Conservation (phyloP, 37 sponge, comb jelly and placozoan genomes). For the Cliona cf. orientalis region DNA sequence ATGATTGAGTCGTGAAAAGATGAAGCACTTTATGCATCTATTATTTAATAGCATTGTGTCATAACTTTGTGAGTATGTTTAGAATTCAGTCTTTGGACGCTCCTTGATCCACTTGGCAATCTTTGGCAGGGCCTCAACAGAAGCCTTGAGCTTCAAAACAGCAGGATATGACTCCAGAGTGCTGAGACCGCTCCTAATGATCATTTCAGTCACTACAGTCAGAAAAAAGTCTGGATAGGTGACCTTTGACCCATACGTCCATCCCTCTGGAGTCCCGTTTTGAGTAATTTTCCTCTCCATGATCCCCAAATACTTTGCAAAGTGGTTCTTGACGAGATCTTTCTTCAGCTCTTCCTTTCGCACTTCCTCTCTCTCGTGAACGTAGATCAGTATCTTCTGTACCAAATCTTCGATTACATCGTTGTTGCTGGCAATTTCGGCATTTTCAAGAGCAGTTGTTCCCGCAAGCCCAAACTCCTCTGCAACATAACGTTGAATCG, state of each 20-base stretch:
- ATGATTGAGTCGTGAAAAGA: too few species aligned
- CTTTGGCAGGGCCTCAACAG: slow-evolving; percentile 43
- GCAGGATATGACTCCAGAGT: slow-evolving; percentile 30
- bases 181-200: not conserved
- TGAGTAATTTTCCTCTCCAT: slow-evolving; percentile 21
- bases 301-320: slow-evolving; percentile 23
- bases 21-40: too few species aligned
- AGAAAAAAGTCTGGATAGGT: slow-evolving; percentile 46
- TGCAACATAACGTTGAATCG: slow-evolving; percentile 48
- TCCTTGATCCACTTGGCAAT: slow-evolving; percentile 68
- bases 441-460: slow-evolving; percentile 30
- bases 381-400: not conserved
- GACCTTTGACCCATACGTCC: slow-evolving; percentile 33
- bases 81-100: slow-evolving; percentile 47
- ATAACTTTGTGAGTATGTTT: too few species aligned
- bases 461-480: slow-evolving; percentile 49
- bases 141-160: slow-evolving; percentile 24
- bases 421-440: slow-evolving; percentile 22
- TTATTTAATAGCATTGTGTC: too few species aligned
- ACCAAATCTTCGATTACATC: slow-evolving; percentile 26
- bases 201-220: not conserved
- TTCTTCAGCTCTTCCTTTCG: slow-evolving; percentile 33
- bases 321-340: slow-evolving; percentile 11
- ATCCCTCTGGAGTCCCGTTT: slow-evolving; percentile 17
- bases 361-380: slow-evolving; percentile 54